phyloP scores from a whole-genome alignment of 2,113 vertebrate species.

The Ochotona princeps region DNA sequence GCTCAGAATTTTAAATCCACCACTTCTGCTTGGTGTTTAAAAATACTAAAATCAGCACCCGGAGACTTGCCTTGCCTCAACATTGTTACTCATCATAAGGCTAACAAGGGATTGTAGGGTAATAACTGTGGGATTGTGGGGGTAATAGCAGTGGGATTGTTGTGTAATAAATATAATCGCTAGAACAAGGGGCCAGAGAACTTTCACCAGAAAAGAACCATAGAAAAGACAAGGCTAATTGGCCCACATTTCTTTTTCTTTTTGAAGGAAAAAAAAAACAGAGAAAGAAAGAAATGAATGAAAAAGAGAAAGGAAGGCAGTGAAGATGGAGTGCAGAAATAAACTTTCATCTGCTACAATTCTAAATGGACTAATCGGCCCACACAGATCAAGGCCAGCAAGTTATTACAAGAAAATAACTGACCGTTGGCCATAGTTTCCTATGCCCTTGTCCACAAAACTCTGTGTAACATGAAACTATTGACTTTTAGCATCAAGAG shows the following conservation, averaged over 20 bases:
- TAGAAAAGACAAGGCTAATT: neutral
- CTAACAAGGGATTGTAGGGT: neutral
- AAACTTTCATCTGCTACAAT: neutral
- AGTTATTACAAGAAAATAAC: neutral
- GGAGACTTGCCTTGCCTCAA: neutral
- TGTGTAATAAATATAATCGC: neutral
- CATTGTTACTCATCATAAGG: neutral
- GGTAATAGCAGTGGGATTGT: neutral
- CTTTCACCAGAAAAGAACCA: neutral
- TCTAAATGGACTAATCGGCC: neutral
- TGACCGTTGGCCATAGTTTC: neutral
- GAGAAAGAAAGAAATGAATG: neutral
- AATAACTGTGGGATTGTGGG: neutral
- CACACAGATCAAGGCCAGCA: neutral
- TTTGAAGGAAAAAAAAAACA: neutral
- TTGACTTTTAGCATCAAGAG: neutral
- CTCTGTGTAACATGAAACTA: too few species aligned
- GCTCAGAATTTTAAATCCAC: constrained; percentile 80
- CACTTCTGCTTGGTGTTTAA: constrained; percentile 68
- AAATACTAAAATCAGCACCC: constrained; percentile 59
- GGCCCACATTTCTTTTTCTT: neutral
- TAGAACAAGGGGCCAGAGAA: neutral
- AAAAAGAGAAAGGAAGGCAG: too few species aligned
- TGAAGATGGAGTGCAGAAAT: neutral
- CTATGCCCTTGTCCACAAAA: neutral